Percentiles rank a stretch among this genome's conserved stretches.
Conservation (phyloP, 2,113 vertebrate species). For the Cynoglossus semilaevis region DNA sequence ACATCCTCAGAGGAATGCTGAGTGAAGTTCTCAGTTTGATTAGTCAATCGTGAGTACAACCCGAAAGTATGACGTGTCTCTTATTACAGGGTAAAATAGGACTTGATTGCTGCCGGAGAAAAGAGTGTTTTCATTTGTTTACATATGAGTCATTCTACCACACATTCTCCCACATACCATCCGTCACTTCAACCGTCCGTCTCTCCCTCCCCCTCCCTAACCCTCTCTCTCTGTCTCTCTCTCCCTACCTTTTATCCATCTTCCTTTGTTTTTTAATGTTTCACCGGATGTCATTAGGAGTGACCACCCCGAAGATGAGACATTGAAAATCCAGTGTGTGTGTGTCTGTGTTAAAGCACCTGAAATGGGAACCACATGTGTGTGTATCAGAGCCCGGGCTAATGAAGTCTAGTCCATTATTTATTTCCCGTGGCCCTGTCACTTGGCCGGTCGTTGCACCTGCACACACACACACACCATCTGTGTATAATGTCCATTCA, state of each 20-base stretch:
- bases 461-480: conserved; percentile 71
- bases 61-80: conserved; percentile 18
- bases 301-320: conserved; percentile 73
- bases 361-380: conserved; percentile 78
- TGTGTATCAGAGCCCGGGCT: conserved; percentile 63
- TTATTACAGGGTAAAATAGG: conserved; percentile 31
- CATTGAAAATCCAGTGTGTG: conserved; percentile 49
- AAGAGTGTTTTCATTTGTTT: conserved; percentile 38
- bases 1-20: background rate
- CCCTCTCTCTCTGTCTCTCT: too few relatives aligned
- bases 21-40: conserved; percentile 18
- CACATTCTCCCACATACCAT: conserved; percentile 12
- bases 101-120: conserved; percentile 7
- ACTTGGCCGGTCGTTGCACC: conserved; percentile 72
- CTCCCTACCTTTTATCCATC: too few relatives aligned
- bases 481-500: conserved; percentile 76
- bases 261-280: conserved; percentile 23
- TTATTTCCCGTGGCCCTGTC: conserved; percentile 72
- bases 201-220: conserved; percentile 7
- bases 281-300: conserved; percentile 41
- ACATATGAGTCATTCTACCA: conserved; percentile 21
- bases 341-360: conserved; percentile 64
- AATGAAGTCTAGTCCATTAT: conserved; percentile 76
- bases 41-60: conserved; percentile 12
- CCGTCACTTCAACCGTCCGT: conserved; percentile 24